These are phyloP conservation scores for Trigoniulus corallinus DNA, from an alignment of 1,140 invertebrate species.

Conservation along the genomic window DNA sequence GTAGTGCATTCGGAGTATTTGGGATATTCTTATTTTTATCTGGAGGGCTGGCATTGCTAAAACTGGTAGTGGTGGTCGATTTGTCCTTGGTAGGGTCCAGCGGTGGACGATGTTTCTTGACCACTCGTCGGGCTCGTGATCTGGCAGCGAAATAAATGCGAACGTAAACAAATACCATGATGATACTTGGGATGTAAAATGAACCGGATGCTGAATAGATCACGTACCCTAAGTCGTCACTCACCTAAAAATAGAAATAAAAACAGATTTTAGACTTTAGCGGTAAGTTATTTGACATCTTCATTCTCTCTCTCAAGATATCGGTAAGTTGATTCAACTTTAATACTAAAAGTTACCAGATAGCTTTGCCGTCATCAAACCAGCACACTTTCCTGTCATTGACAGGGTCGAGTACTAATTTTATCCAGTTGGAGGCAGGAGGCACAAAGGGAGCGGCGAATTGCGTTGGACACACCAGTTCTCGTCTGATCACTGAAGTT, in stretches of 20 bases:
- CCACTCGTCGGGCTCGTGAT: conserved; percentile 60
- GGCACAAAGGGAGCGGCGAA: too few species aligned
- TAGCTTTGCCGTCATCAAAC: too few species aligned
- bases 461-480: too few species aligned
- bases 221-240: conserved; percentile 91
- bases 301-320: too few species aligned
- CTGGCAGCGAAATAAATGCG: conserved; percentile 95
- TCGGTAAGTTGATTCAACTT: too few species aligned
- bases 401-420: too few species aligned
- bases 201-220: conserved; percentile 93
- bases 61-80: conserved; percentile 19
- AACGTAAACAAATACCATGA: conserved; percentile 99
- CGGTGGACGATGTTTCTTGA: conserved; percentile 15
- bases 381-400: too few species aligned
- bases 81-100: conserved; percentile 13
- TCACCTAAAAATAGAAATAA: conserved; percentile 51
- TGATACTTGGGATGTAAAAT: conserved; percentile 95
- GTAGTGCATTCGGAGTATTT: background rate
- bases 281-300: too few species aligned
- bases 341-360: too few species aligned
- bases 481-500: too few species aligned
- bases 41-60: conserved; percentile 20
- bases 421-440: too few species aligned
- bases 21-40: conserved; percentile 10
- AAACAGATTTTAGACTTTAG: background rate